Conservation (phyloP, 1,140 invertebrate species). For the Hesperophylax magnus region DNA sequence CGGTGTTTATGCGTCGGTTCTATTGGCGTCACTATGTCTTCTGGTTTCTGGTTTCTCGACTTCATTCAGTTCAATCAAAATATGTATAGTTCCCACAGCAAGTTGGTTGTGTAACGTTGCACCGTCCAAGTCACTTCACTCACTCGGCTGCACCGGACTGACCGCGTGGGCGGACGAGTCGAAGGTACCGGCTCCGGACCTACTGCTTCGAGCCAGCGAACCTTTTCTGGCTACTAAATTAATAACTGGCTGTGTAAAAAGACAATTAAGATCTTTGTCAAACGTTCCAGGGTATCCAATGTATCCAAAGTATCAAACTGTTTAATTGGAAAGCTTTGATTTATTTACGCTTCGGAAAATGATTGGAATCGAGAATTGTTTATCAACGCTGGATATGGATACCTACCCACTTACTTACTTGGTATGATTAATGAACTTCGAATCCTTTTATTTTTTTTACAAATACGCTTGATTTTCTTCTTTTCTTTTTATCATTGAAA, state of each 20-base stretch:
- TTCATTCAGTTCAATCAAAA: slow-evolving; percentile 43
- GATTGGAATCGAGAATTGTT: background rate
- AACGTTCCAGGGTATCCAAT: background rate
- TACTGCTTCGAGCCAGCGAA: background rate
- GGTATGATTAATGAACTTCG: background rate
- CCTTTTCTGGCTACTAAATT: slow-evolving; percentile 33
- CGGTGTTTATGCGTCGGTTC: slow-evolving; percentile 21
- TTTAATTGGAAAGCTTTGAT: slow-evolving; percentile 13
- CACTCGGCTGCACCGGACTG: background rate
- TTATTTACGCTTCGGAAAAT: background rate
- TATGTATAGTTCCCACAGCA: slow-evolving; percentile 19
- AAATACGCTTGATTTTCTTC: background rate
- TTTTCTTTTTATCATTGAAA: background rate
- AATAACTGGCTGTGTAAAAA: slow-evolving; percentile 29
- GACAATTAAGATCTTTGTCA: slow-evolving; percentile 30
- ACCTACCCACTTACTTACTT: background rate
- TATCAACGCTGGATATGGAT: background rate
- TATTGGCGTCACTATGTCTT: slow-evolving; percentile 50
- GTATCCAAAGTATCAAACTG: background rate
- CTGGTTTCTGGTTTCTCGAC: slow-evolving; percentile 23
- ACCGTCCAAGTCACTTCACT: background rate
- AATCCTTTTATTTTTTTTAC: background rate
- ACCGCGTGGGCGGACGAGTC: slow-evolving; percentile 22
- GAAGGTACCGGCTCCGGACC: background rate
- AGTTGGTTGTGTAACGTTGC: background rate